Conservation (phyloP, 1,140 invertebrate species). For the Potamilus streckersoni region DNA sequence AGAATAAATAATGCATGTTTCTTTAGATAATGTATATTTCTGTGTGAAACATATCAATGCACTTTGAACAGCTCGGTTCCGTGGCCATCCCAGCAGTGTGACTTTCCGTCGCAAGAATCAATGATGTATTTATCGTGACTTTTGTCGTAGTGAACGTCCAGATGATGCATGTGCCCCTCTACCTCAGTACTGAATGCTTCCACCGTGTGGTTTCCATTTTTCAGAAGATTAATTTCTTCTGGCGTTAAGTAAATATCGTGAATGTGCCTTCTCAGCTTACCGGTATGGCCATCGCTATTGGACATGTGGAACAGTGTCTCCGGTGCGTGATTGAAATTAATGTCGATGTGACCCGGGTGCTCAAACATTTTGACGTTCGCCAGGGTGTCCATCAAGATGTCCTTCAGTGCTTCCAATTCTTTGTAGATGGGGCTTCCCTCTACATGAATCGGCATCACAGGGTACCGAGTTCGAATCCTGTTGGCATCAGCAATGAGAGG, state of each 20-base stretch:
- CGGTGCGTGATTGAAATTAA: no score
- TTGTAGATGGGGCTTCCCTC: slow-evolving; percentile 50
- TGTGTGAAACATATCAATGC: no score
- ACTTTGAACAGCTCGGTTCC: neutral
- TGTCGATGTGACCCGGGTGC: neutral
- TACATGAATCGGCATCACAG: slow-evolving; percentile 48
- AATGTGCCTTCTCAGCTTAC: slow-evolving; percentile 17
- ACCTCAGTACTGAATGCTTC: slow-evolving; percentile 18
- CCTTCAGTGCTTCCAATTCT: slow-evolving; percentile 53
- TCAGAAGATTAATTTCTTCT: slow-evolving; percentile 11
- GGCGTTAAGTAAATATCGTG: slow-evolving; percentile 30
- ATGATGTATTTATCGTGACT: neutral
- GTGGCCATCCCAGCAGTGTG: slow-evolving; percentile 29
- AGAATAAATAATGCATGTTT: no score
- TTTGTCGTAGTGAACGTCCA: neutral
- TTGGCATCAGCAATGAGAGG: slow-evolving; percentile 43
- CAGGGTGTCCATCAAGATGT: slow-evolving; percentile 44
- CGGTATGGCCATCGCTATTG: neutral
- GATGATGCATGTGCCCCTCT: slow-evolving; percentile 31
- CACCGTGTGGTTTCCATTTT: neutral
- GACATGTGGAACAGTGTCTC: no score
- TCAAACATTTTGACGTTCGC: slow-evolving; percentile 24
- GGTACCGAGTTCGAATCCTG: slow-evolving; percentile 45
- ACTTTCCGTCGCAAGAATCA: slow-evolving; percentile 17
- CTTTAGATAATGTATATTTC: no score